phyloP scores from a whole-genome alignment of 2,113 vertebrate genomes.

The Manacus vitellinus region DNA sequence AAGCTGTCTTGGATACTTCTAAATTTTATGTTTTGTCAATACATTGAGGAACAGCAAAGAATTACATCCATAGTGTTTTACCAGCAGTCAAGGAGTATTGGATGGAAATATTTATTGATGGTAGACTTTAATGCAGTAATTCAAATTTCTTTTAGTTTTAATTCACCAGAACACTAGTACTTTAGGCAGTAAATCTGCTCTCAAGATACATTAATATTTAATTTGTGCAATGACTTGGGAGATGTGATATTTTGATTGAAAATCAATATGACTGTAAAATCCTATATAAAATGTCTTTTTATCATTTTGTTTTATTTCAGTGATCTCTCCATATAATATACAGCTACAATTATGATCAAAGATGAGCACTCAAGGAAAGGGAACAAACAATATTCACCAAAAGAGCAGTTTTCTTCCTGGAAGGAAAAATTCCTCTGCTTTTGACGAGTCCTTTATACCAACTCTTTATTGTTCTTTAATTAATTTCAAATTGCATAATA shows the following conservation, averaged over 20 bases:
- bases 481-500: background rate
- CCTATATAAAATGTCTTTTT: background rate
- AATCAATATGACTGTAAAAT: conserved; percentile 31
- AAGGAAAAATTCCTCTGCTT: background rate
- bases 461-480: background rate
- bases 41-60: background rate
- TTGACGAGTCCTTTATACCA: background rate
- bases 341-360: conserved; percentile 15
- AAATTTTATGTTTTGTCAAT: background rate
- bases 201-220: conserved; percentile 24
- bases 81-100: background rate
- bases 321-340: background rate
- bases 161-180: conserved; percentile 22
- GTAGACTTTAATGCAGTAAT: background rate
- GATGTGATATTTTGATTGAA: conserved; percentile 27
- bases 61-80: background rate
- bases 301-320: conserved; percentile 29
- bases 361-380: background rate
- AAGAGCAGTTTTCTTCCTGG: background rate
- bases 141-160: conserved; percentile 19
- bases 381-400: background rate
- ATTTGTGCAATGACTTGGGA: background rate
- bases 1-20: background rate
- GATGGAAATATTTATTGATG: conserved; percentile 12
- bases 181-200: conserved; percentile 24